phyloP scores from a whole-genome alignment of 1,140 invertebrate species.

The Hesperophylax magnus region DNA sequence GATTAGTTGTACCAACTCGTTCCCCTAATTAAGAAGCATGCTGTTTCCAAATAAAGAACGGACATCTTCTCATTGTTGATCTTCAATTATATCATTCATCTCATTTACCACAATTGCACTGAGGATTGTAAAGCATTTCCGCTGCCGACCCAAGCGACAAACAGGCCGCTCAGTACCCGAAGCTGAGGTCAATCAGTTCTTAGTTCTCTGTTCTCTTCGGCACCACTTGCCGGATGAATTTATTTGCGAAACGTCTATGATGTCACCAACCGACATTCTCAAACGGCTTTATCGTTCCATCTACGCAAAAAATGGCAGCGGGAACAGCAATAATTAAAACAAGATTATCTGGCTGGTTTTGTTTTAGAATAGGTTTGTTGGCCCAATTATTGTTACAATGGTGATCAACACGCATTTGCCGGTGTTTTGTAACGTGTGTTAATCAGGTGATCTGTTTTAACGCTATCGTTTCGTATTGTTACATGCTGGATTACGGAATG shows the following conservation, averaged over 20 bases:
- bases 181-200: neutral
- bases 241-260: neutral
- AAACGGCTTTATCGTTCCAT: neutral
- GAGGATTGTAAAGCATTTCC: constrained; percentile 4
- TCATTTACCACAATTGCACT: neutral
- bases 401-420: constrained; percentile 6
- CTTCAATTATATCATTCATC: neutral
- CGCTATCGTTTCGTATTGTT: no score
- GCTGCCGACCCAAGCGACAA: neutral
- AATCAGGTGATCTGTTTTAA: no score
- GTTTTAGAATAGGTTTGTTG: constrained; percentile 4
- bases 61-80: neutral
- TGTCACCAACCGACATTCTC: constrained; percentile 7
- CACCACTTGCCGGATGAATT: neutral
- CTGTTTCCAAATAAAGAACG: no score
- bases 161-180: neutral
- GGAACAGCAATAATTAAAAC: constrained; percentile 13
- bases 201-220: neutral
- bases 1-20: no score
- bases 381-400: neutral
- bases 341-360: constrained; percentile 11
- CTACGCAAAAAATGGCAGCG: neutral
- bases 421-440: neutral
- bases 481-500: no score
- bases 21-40: no score